Conservation (phyloP, 2,113 vertebrate species). For the Xiphorhynchus elegans region DNA sequence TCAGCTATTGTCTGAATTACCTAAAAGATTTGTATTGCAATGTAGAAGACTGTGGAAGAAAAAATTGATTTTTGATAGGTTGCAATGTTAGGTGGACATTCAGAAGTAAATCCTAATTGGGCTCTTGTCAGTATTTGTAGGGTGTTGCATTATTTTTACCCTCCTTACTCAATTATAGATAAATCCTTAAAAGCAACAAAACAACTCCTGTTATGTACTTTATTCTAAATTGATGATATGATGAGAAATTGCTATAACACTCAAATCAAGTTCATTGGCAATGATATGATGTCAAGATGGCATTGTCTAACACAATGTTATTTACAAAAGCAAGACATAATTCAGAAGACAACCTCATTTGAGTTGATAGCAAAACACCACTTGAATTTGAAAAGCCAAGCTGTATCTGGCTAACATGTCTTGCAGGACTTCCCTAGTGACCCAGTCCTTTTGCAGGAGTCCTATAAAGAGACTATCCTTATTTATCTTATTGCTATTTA, state of each 20-base stretch:
- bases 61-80: background rate
- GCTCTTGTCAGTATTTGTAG: conserved; percentile 60
- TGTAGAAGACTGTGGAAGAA: background rate
- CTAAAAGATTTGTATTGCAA: background rate
- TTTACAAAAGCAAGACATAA: background rate
- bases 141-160: conserved; percentile 52
- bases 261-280: background rate
- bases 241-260: background rate
- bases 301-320: background rate
- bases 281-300: background rate
- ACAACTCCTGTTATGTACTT: background rate
- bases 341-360: accelerated
- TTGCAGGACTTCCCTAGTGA: background rate
- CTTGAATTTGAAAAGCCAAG: background rate
- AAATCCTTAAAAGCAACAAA: background rate
- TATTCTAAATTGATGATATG: background rate
- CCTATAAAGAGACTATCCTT: background rate
- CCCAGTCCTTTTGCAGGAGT: background rate
- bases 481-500: background rate
- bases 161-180: conserved; percentile 59
- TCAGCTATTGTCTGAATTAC: background rate
- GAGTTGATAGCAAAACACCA: background rate
- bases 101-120: background rate
- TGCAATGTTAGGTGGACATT: background rate
- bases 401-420: background rate